Evolutionary conservation across 1,140 invertebrate genomes (phyloP), one percentile per base, ranked within the genome.

Genomic region (Eurosta solidaginis): DNA sequence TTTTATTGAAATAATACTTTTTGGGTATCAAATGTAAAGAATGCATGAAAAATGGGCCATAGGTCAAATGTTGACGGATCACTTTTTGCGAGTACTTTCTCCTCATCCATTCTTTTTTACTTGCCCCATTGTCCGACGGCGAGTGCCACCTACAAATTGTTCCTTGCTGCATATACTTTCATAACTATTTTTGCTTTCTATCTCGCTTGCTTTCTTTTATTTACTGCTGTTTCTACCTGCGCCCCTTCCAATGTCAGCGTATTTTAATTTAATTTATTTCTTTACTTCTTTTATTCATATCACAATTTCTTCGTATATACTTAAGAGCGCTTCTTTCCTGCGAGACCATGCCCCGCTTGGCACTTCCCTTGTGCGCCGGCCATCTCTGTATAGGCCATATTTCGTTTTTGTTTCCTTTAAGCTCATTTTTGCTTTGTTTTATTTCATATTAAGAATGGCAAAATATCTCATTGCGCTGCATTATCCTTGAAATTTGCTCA

Each of bases 251-350:
- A 22, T 74, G 25, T 74, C 14, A 44, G 40, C 22, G 20, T 74
- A 22, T 45, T 74, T 74, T 44, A 45, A 74, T 68, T 68, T 68
- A 68, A 68, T 68, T 68, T 68, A 27, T 40, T 68, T 7, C 59
- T 40, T 40, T 40, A 68, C 59, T 68, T 68, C 33, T 14, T 27
- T 68, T 68, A 9, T 68, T 68, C 36, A 68, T 20, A 68, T 20
- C 5, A 10, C 29, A 68, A 20, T 68, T 22, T 52, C 25, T 52
- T 22, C n/a, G 4, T 14, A 12, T 9, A 7, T n/a, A 3, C 59
- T 68, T 10, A 17, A 42, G 33, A 22, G 5, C n/a, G 33, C 59
- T 40, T 68, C 27, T n/a, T 10, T 22, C 33, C 59, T 40, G 27
- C 14, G 54, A 0, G 54, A 20, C n/a, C n/a, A n/a, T n/a, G n/a